These are phyloP conservation scores for Haemorhous mexicanus DNA, from an alignment of 2,113 vertebrate species.

Conservation along the genomic window DNA sequence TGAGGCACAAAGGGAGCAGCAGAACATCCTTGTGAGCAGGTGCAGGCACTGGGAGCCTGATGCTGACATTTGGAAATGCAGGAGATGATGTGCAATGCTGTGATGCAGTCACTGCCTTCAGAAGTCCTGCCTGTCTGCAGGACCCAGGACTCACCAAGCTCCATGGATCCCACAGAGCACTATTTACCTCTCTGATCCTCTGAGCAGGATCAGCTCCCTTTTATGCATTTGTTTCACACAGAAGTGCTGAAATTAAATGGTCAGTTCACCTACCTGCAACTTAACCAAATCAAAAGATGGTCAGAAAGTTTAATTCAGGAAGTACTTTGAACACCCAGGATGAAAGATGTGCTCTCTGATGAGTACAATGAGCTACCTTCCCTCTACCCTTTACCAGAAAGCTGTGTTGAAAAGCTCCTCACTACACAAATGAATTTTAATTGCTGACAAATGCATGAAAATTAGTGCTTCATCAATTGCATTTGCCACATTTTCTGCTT, in stretches of 20 bases:
- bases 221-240: neutral
- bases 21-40: neutral
- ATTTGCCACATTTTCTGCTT: neutral
- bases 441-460: neutral
- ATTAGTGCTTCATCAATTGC: neutral
- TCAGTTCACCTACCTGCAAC: neutral
- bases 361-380: neutral
- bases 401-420: neutral
- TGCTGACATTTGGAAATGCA: rapidly evolving
- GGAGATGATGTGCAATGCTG: neutral
- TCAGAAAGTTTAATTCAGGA: slow-evolving; percentile 1
- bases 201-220: neutral
- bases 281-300: neutral
- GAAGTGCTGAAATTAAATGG: neutral
- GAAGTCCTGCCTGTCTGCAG: neutral
- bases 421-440: neutral
- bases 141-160: neutral
- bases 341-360: neutral
- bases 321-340: neutral
- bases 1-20: neutral
- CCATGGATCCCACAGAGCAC: neutral
- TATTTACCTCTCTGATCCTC: neutral
- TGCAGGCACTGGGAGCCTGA: neutral
- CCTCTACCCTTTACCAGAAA: neutral
- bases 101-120: neutral